Evolutionary conservation across 2,113 vertebrate species (phyloP), one percentile per base, ranked within the genome.

Genomic region (Peromyscus californicus): DNA sequence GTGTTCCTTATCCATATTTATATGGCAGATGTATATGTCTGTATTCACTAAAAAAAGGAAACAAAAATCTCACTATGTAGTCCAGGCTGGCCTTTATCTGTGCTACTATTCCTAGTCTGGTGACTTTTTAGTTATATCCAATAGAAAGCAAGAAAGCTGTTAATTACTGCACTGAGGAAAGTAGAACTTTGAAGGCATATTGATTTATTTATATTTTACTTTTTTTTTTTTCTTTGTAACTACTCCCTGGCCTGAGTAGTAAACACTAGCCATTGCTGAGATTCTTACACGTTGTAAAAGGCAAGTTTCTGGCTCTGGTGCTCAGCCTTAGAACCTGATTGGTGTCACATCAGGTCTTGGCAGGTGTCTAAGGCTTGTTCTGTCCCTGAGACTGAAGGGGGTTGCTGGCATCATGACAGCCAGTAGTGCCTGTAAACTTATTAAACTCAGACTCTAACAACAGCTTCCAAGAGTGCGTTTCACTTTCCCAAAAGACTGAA

Each of bases 401-500:
- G 31, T 92, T 17, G 11, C 54, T 19, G 13, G 54, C 26, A 24
- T 80, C 21, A 0, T 45, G 57, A 54, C 65, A 70, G 80, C 54
- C 80, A 90, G n/a, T 5, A 24, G 63, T 82, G 45, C 33, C 5
- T 33, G 51, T 57, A 36, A 76, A 54, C 39, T 83, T 92, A 19
- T 59, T 79, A 90, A 79, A 94, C 74, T 90, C 74, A 78, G 16
- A 76, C 80, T 75, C 74, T 67, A 72, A 67, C 39, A 51, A 70
- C 82, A 91, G 70, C 39, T 61, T 65, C 39, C 21, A 21, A 8
- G 83, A 45, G 3, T 45, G 59, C 11, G 42, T 17, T 65, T 11
- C 1, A 12, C 21, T 70, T 48, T 65, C 82, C 45, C 61, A n/a
- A 84, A 94, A 92, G 39, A 21, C 22, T 54, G 89, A 65, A 80